Evolutionary conservation across 2,888 invertebrate genomes (phyloP), one percentile per base, ranked within the genome.

Genomic region (Apoderus coryli): DNA sequence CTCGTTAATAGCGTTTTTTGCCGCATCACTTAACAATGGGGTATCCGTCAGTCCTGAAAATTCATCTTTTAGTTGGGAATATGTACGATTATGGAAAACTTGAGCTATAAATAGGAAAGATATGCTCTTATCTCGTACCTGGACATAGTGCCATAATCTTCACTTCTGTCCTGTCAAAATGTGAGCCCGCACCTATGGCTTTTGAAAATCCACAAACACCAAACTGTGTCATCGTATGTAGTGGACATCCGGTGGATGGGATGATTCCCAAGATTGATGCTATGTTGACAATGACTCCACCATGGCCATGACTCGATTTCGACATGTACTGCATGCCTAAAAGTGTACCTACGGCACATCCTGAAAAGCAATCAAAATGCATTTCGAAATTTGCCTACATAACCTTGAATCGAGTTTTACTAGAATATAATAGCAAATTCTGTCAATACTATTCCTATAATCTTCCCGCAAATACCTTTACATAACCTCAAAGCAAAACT

Each of bases 261-360:
- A 59, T 56, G 29, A 62, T 60, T 2, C 73, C 72, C 35, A 67
- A 64, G 14, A 68, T 63, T 1, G 74, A 72, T 3, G 70, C 64
- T 10, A 73, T 50, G 45, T 76, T 75, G 3, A 76, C 60, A 31
- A 76, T 66, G 1, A 66, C 64, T 1, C 75, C 75, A 10, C 75
- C 74, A 14, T 53, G 52, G 0, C 68, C 69, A 0, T 63, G 61
- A 31, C 57, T 62, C 32, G 68, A 63, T 34, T 56, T 64, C 5
- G 67, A 59, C 65, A 71, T 65, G 42, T 65, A 61, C 26, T 69
- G 60, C 52, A 67, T 56, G 22, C 64, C 69, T 22, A 67, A 56
- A n/a, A 64, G 37, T 0, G 61, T 60, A 41, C 64, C 59, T 10
- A 55, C 43, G 7, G 62, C 40, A 27, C 38, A 41, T 7, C 45